Conservation (phyloP, 2,797 vertebrate genomes). For the Hyperoplus immaculatus region DNA sequence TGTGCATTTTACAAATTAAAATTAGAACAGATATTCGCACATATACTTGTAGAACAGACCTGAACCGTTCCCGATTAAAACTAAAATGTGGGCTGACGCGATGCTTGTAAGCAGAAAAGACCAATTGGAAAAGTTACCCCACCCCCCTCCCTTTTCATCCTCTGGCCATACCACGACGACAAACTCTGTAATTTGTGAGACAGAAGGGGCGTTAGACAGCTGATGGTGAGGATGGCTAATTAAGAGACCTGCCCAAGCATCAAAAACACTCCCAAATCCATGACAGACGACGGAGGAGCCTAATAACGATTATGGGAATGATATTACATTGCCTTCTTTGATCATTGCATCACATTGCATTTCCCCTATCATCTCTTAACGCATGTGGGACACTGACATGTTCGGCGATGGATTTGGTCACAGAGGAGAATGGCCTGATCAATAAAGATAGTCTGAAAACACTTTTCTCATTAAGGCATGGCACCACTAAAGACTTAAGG, state of each 20-base stretch:
- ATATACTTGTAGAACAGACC: conserved; percentile 58
- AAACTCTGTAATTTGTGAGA: conserved; percentile 78
- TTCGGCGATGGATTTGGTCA: conserved; percentile 79
- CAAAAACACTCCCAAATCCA: conserved; percentile 82
- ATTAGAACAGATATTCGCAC: conserved; percentile 4
- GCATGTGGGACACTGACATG: conserved; percentile 79
- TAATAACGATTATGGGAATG: conserved; percentile 85
- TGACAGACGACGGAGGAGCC: conserved; percentile 80
- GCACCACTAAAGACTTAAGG: conserved; percentile 77
- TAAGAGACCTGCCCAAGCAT: conserved; percentile 86
- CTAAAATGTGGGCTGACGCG: conserved; percentile 41
- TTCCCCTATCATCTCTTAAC: conserved; percentile 76
- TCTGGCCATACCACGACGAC: conserved; percentile 65
- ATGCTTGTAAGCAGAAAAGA: conserved; percentile 62
- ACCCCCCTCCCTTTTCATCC: conserved; percentile 51
- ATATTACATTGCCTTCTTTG: conserved; percentile 86
- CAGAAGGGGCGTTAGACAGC: conserved; percentile 78
- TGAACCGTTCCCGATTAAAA: conserved; percentile 53
- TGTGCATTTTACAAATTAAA: conserved; percentile 20
- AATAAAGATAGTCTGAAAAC: conserved; percentile 81
- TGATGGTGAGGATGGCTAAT: conserved; percentile 83
- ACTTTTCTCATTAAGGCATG: conserved; percentile 75
- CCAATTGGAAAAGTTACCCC: conserved; percentile 53
- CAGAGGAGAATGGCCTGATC: conserved; percentile 81
- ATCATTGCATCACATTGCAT: conserved; percentile 89